A percentile compares a stretch with the other conserved stretches of the same genome.
phyloP scores from a whole-genome alignment of 2,888 invertebrate species.

The Philopedon plagiatum region DNA sequence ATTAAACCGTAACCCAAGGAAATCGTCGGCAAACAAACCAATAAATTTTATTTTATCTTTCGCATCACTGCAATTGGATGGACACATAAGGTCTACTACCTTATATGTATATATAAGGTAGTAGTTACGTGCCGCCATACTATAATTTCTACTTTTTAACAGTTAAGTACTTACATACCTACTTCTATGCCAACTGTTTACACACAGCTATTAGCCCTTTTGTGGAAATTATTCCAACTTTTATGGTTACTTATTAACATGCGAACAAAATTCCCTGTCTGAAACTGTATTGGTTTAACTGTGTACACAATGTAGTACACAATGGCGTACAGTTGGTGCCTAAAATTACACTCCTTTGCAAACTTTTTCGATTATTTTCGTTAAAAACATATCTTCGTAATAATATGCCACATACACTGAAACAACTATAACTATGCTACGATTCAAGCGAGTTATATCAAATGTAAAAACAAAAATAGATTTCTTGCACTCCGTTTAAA shows the following conservation, averaged over 20 bases:
- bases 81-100: slow-evolving; percentile 28
- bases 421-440: too few relatives aligned
- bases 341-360: too few relatives aligned
- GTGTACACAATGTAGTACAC: neutral
- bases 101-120: too few relatives aligned
- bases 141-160: slow-evolving; percentile 29
- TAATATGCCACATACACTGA: too few relatives aligned
- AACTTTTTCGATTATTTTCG: too few relatives aligned
- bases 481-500: too few relatives aligned
- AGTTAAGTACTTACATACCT: slow-evolving; percentile 12
- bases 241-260: neutral
- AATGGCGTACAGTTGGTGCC: neutral
- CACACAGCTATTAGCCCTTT: neutral
- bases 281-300: neutral
- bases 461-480: too few relatives aligned
- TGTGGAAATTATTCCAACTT: neutral
- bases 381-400: too few relatives aligned
- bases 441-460: too few relatives aligned
- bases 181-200: slow-evolving; percentile 13
- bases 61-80: slow-evolving; percentile 27
- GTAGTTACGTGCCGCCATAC: slow-evolving; percentile 24
- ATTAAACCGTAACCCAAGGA: slow-evolving; percentile 18
- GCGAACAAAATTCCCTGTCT: neutral
- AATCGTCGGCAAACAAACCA: slow-evolving; percentile 33
- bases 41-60: slow-evolving; percentile 42